Evolutionary conservation across 1,140 invertebrate genomes (phyloP).

Genomic region (Drosophila paulistorum): DNA sequence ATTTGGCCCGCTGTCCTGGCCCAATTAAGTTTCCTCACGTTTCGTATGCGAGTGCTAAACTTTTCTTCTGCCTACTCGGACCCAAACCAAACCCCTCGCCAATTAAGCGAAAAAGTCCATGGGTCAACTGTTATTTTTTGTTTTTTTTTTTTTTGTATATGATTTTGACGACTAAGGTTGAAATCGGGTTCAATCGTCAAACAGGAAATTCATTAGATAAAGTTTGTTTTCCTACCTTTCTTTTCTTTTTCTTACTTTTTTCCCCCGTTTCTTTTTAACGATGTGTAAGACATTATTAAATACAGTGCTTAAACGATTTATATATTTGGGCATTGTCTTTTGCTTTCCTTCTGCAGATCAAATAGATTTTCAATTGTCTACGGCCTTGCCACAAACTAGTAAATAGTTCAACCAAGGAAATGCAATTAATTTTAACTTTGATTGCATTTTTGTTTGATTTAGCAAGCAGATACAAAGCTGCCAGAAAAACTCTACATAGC

Average conservation of each 20-base stretch:
- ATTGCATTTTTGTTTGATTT: conserved; percentile 73
- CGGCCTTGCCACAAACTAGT: conserved; percentile 6
- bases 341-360: background rate
- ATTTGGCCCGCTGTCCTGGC: conserved; percentile 18
- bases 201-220: conserved; percentile 76
- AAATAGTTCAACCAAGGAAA: conserved; percentile 49
- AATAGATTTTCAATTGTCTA: conserved; percentile 45
- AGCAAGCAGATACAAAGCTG: conserved; percentile 17
- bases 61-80: conserved; percentile 33
- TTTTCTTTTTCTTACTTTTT: background rate
- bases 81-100: conserved; percentile 27
- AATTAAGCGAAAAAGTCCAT: conserved; percentile 62
- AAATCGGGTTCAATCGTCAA: conserved; percentile 54
- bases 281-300: conserved; percentile 51
- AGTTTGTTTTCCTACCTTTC: conserved; percentile 12
- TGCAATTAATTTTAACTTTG: conserved; percentile 68
- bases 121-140: conserved; percentile 45
- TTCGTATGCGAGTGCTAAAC: conserved; percentile 58
- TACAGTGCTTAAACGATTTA: conserved; percentile 27
- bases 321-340: conserved; percentile 8
- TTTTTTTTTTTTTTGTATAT: background rate
- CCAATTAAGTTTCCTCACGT: conserved; percentile 77
- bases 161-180: conserved; percentile 28
- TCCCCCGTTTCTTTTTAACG: conserved; percentile 35
- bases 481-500: conserved; percentile 23